phyloP scores from a whole-genome alignment of 2,888 invertebrate genomes.

The Ephialtes manifestator region DNA sequence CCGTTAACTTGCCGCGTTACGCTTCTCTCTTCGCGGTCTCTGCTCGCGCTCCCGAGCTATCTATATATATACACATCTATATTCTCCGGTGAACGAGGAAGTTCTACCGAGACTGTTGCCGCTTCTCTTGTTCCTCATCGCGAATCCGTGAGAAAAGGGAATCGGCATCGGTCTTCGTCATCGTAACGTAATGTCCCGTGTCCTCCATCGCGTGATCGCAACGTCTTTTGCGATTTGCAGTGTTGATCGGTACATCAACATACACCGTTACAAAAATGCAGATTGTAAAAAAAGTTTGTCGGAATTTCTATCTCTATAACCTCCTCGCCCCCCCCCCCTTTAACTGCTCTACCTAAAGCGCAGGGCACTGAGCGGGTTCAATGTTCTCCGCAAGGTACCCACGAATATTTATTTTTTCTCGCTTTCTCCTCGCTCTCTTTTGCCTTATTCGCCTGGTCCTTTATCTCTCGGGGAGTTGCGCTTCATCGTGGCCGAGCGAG shows the following conservation, averaged over 20 bases:
- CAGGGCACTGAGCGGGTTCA: slow-evolving; percentile 12
- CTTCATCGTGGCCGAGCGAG: slow-evolving; percentile 67
- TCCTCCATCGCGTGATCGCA: background rate
- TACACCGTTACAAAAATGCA: slow-evolving; percentile 29
- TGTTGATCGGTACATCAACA: slow-evolving; percentile 11
- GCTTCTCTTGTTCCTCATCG: slow-evolving; percentile 45
- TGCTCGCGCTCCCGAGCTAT: slow-evolving; percentile 1
- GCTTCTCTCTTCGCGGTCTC: slow-evolving; percentile 45
- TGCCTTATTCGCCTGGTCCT: slow-evolving; percentile 2
- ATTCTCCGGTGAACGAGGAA: slow-evolving; percentile 30
- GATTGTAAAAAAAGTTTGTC: slow-evolving; percentile 16
- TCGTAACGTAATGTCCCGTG: slow-evolving; percentile 16
- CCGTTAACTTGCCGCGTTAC: slow-evolving; percentile 56
- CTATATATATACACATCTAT: slow-evolving; percentile 2
- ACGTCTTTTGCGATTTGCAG: background rate
- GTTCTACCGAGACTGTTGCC: background rate
- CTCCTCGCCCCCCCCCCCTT: background rate
- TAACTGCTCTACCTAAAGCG: background rate
- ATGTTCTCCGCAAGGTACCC: slow-evolving; percentile 15
- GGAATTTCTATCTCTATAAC: slow-evolving; percentile 24
- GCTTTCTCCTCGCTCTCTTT: slow-evolving; percentile 18
- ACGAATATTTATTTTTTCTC: slow-evolving; percentile 31
- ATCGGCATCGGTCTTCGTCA: slow-evolving; percentile 34
- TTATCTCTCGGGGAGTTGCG: slow-evolving; percentile 48
- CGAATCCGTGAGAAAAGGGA: slow-evolving; percentile 53